Evolutionary conservation across 2,888 invertebrate genomes (phyloP).

Genomic region (Entomobrya proxima): DNA sequence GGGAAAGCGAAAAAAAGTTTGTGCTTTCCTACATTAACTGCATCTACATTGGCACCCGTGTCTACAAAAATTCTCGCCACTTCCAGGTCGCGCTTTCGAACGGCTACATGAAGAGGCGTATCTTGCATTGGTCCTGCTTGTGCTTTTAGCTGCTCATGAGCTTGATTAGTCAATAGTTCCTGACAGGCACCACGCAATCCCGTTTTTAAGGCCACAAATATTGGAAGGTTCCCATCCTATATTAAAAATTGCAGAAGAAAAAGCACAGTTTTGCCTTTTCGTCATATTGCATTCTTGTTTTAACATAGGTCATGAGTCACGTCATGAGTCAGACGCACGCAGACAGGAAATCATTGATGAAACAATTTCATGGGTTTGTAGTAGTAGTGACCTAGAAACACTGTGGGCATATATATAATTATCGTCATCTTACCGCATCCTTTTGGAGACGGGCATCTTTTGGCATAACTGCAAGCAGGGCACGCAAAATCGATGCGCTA

Average conservation of each 20-base stretch:
- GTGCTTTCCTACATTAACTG: slow-evolving; percentile 84
- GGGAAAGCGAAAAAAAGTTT: neutral
- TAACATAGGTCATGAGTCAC: neutral
- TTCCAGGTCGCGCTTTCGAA: slow-evolving; percentile 93
- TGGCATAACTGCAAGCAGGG: slow-evolving; percentile 90
- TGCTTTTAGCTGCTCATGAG: slow-evolving; percentile 87
- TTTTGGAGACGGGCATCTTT: slow-evolving; percentile 91
- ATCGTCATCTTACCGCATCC: slow-evolving; percentile 80
- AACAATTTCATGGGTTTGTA: neutral
- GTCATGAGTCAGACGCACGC: neutral
- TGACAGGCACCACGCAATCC: slow-evolving; percentile 97
- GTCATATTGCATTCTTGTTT: neutral
- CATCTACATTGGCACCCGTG: slow-evolving; percentile 93
- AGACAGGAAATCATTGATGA: neutral
- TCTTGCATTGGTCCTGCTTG: slow-evolving; percentile 84
- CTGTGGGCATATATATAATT: neutral
- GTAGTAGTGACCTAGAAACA: neutral
- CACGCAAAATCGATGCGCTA: slow-evolving; percentile 92
- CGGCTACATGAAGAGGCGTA: slow-evolving; percentile 95
- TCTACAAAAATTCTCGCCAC: slow-evolving; percentile 95
- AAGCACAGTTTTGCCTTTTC: neutral
- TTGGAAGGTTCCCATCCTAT: slow-evolving; percentile 83
- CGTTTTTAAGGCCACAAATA: slow-evolving; percentile 94
- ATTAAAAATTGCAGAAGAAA: neutral
- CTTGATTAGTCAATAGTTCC: slow-evolving; percentile 91